Percentiles rank a stretch among this genome's conserved stretches.
phyloP scores from a whole-genome alignment of 1,140 invertebrate genomes.

The Grapholita molesta region DNA sequence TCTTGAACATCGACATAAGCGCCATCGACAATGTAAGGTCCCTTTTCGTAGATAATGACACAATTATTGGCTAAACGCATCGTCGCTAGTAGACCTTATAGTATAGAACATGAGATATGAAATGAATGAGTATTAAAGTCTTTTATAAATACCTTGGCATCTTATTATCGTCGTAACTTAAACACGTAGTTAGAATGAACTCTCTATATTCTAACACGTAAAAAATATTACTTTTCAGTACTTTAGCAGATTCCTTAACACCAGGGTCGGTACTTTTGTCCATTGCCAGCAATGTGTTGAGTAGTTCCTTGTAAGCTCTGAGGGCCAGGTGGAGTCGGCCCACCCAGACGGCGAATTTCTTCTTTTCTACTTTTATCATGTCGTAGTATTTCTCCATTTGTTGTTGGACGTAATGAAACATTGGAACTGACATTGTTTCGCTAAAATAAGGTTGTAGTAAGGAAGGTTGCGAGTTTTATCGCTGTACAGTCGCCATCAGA shows the following conservation, averaged over 20 bases:
- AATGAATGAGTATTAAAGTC: slow-evolving; percentile 15
- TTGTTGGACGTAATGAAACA: slow-evolving; percentile 96
- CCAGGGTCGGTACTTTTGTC: slow-evolving; percentile 83
- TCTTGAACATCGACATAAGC: too few relatives aligned
- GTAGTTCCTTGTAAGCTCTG: slow-evolving; percentile 83
- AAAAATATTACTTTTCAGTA: slow-evolving; percentile 95
- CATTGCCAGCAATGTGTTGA: slow-evolving; percentile 89
- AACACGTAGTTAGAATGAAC: slow-evolving; percentile 88
- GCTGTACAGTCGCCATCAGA: too few relatives aligned
- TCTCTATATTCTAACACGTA: slow-evolving; percentile 97
- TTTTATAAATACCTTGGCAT: slow-evolving; percentile 85
- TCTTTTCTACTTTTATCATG: slow-evolving; percentile 92
- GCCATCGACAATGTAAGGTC: too few relatives aligned
- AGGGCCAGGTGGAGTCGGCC: slow-evolving; percentile 88
- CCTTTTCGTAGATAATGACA: too few relatives aligned
- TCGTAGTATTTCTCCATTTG: slow-evolving; percentile 94
- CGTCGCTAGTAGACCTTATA: too few relatives aligned
- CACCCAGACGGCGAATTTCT: slow-evolving; percentile 90
- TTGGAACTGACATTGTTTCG: slow-evolving; percentile 92
- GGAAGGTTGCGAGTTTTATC: too few relatives aligned
- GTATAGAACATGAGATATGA: not conserved
- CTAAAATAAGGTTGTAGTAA: slow-evolving; percentile 78
- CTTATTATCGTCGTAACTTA: slow-evolving; percentile 90
- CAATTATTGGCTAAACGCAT: too few relatives aligned
- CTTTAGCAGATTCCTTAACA: slow-evolving; percentile 87